Evolutionary conservation across 2,113 vertebrate genomes (phyloP).

Genomic region (Centropristis striata): DNA sequence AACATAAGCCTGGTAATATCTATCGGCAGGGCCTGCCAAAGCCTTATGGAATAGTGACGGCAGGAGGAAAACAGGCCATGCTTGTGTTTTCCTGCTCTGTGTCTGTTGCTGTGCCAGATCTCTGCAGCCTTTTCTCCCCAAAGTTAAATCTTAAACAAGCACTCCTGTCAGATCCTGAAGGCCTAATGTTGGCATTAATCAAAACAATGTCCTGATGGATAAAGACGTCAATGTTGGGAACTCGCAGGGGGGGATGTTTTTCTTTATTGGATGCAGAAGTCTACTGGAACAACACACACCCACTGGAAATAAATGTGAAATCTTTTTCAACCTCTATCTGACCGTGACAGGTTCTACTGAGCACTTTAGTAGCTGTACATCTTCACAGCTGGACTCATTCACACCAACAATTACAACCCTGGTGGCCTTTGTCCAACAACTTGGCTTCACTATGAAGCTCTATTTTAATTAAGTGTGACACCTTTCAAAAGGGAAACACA

Average conservation of each 20-base stretch:
- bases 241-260: not conserved
- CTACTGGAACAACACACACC: constrained; percentile 30
- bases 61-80: constrained; percentile 42
- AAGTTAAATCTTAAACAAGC: constrained; percentile 67
- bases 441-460: not conserved
- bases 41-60: constrained; percentile 61
- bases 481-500: not conserved
- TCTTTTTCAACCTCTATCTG: not conserved
- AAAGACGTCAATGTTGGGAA: constrained; percentile 62
- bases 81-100: constrained; percentile 48
- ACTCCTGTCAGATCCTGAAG: constrained; percentile 59
- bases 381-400: not conserved
- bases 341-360: not conserved
- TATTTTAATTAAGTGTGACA: not conserved
- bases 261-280: constrained; percentile 53
- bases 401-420: not conserved
- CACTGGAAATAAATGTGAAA: not conserved
- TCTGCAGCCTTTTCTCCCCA: constrained; percentile 58
- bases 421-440: not conserved
- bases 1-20: constrained; percentile 60
- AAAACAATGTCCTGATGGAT: constrained; percentile 61
- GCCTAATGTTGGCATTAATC: constrained; percentile 64
- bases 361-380: not conserved
- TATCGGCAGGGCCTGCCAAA: constrained; percentile 40
- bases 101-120: constrained; percentile 69